Conservation (phyloP, 2,888 invertebrate species). For the Acronicta alni region DNA sequence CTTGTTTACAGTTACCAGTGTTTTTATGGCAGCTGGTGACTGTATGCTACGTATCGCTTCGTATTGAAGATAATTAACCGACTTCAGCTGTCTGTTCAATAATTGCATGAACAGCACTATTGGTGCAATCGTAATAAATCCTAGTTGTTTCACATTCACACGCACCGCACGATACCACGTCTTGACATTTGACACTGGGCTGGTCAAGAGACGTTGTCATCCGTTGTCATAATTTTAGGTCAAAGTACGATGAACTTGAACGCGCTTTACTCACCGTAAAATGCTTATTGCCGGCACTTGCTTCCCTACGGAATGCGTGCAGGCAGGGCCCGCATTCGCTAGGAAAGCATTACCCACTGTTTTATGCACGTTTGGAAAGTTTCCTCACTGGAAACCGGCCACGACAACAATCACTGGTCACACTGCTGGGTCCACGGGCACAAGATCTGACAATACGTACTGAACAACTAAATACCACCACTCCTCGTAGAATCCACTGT, state of each 20-base stretch:
- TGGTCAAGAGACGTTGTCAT: slow-evolving; percentile 63
- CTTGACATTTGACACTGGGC: slow-evolving; percentile 75
- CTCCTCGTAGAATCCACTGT: slow-evolving; percentile 81
- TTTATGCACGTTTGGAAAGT: slow-evolving; percentile 88
- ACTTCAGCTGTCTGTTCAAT: slow-evolving; percentile 13
- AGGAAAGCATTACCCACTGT: slow-evolving; percentile 87
- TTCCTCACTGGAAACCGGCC: slow-evolving; percentile 87
- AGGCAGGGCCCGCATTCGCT: slow-evolving; percentile 86
- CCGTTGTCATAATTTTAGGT: slow-evolving; percentile 80
- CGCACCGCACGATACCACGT: slow-evolving; percentile 52
- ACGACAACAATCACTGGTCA: slow-evolving; percentile 89
- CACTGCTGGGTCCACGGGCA: slow-evolving; percentile 79
- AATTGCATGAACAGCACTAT: slow-evolving; percentile 17
- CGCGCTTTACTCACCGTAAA: slow-evolving; percentile 87
- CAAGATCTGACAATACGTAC: slow-evolving; percentile 77
- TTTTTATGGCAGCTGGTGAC: slow-evolving; percentile 25
- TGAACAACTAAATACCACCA: slow-evolving; percentile 77
- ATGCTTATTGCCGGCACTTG: slow-evolving; percentile 88
- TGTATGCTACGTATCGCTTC: slow-evolving; percentile 11
- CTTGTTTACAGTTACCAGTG: slow-evolving; percentile 31
- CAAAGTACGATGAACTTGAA: slow-evolving; percentile 88
- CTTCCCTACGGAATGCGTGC: slow-evolving; percentile 87
- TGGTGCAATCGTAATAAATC: slow-evolving; percentile 55
- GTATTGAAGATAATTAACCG: slow-evolving; percentile 15
- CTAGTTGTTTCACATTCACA: slow-evolving; percentile 59